Conservation (phyloP, 2,113 vertebrate species). For the Bubo bubo region DNA sequence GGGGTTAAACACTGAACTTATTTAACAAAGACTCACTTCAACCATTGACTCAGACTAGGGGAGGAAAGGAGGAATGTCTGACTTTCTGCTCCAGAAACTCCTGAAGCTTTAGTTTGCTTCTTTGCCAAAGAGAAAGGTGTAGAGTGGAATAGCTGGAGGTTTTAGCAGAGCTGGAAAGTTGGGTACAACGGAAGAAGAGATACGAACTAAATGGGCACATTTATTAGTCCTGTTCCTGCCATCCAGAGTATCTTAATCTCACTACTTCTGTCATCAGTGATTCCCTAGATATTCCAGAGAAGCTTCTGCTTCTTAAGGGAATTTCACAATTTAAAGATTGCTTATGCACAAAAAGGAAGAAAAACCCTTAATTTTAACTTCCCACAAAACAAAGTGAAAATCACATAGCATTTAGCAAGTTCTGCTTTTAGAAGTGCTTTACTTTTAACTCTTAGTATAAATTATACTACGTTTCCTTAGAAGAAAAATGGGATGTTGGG, state of each 20-base stretch:
- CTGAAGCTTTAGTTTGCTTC: background rate
- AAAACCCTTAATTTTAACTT: background rate
- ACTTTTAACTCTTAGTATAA: background rate
- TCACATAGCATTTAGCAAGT: background rate
- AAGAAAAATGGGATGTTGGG: background rate
- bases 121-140: background rate
- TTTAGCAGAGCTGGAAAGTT: background rate
- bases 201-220: background rate
- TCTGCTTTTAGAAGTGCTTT: background rate
- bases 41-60: rapidly evolving
- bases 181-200: background rate
- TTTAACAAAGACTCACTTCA: background rate
- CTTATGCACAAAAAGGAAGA: background rate
- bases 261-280: background rate
- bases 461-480: background rate
- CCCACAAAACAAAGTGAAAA: background rate
- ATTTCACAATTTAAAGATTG: background rate
- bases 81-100: background rate
- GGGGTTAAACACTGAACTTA: background rate
- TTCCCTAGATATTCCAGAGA: background rate
- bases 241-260: background rate
- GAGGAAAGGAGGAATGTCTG: background rate
- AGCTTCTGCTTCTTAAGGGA: background rate
- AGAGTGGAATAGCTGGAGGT: background rate
- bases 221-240: background rate